Conservation (phyloP, 2,797 vertebrate species). For the Argentina silus region DNA sequence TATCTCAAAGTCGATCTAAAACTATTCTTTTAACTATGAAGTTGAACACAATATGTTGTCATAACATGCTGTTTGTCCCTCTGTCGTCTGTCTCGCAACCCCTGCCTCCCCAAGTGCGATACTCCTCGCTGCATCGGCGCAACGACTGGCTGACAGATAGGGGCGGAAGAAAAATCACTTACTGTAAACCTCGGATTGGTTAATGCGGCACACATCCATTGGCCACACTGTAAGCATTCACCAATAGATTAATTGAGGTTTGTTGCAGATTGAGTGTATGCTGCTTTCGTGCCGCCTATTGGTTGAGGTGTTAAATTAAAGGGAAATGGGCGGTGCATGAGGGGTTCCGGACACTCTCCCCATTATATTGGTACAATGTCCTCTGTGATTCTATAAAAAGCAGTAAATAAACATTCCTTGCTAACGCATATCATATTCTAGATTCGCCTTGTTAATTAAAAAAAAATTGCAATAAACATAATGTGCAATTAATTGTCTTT, state of each 20-base stretch:
- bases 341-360: no score
- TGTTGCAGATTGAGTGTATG: not conserved
- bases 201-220: conserved; percentile 12
- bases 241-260: conserved; percentile 43
- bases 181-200: conserved; percentile 51
- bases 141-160: conserved; percentile 32
- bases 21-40: not conserved
- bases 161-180: conserved; percentile 40
- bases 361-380: no score
- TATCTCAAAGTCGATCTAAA: not conserved
- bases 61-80: not conserved
- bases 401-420: no score
- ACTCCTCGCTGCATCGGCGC: conserved; percentile 23
- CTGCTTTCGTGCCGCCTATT: conserved; percentile 11
- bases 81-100: conserved; percentile 20
- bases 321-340: not conserved
- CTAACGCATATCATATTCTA: no score
- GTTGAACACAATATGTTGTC: not conserved
- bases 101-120: conserved; percentile 24
- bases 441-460: no score
- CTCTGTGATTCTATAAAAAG: not conserved
- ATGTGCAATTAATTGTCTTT: not conserved
- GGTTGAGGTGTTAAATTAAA: conserved; percentile 2
- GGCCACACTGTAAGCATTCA: conserved; percentile 16
- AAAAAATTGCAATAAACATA: no score